Conservation (phyloP, 1,140 invertebrate species). For the Hylaeus anthracinus region DNA sequence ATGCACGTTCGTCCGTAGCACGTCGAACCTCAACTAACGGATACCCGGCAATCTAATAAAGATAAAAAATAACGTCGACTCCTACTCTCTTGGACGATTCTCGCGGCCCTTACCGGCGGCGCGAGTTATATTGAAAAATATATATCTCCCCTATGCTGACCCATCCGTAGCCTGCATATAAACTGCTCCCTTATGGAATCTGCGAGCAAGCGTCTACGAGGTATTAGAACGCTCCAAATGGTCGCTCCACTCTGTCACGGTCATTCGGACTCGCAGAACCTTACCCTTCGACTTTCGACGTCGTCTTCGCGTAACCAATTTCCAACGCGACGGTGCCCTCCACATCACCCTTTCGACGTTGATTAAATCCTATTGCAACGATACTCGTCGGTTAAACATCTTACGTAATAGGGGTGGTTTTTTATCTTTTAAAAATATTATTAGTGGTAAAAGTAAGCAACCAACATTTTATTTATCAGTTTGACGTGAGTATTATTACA, state of each 20-base stretch:
- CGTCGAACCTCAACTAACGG: conserved; percentile 75
- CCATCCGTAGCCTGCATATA: conserved; percentile 77
- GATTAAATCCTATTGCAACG: too few relatives aligned
- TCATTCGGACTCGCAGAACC: conserved; percentile 11
- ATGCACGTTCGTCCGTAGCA: conserved; percentile 75
- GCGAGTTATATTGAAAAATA: conserved; percentile 78
- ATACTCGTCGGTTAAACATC: too few relatives aligned
- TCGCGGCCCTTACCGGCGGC: conserved; percentile 45
- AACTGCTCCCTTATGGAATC: conserved; percentile 75
- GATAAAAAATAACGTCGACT: conserved; percentile 79
- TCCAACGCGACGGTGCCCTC: neutral
- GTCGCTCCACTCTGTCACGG: conserved; percentile 36
- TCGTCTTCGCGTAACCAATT: neutral
- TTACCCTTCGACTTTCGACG: neutral
- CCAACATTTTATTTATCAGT: too few relatives aligned
- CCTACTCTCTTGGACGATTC: conserved; percentile 53
- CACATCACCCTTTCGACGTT: too few relatives aligned
- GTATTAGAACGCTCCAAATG: conserved; percentile 54
- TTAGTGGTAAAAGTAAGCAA: too few relatives aligned
- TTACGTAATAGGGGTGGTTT: too few relatives aligned
- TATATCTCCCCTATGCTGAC: conserved; percentile 73
- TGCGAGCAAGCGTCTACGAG: conserved; percentile 49
- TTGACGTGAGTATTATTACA: too few relatives aligned
- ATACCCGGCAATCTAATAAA: conserved; percentile 78
- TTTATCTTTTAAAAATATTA: too few relatives aligned